Conservation (phyloP, 2,797 vertebrate species). For the Amphiprion clarkii region DNA sequence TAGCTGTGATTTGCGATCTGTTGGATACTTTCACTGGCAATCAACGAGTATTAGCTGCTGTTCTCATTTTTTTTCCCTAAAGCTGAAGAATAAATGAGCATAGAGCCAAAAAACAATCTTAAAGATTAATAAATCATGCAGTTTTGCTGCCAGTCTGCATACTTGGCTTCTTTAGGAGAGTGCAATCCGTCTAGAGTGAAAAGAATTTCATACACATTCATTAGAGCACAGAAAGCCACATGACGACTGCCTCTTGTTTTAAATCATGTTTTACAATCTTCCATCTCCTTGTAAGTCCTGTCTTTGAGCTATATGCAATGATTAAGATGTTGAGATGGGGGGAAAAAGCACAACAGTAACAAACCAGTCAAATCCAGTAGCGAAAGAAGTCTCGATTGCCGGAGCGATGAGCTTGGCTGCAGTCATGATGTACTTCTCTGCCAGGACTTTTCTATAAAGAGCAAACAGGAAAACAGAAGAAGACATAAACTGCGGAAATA, state of each 20-base stretch:
- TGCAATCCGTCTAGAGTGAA: too few species aligned
- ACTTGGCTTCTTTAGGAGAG: too few species aligned
- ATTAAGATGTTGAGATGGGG: too few species aligned
- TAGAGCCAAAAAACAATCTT: too few species aligned
- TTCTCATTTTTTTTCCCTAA: too few species aligned
- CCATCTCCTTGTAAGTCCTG: not conserved
- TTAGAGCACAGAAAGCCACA: not conserved
- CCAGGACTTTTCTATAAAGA: conserved; percentile 88
- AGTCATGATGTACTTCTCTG: conserved; percentile 98
- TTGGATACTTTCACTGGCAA: too few species aligned
- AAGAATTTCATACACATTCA: too few species aligned
- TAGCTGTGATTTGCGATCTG: too few species aligned
- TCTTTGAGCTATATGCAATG: not conserved
- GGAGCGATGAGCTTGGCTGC: conserved; percentile 97
- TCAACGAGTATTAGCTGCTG: too few species aligned
- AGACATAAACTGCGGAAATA: not conserved
- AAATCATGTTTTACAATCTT: not conserved
- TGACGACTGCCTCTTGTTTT: not conserved
- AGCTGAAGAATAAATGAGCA: too few species aligned
- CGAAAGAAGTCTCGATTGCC: conserved; percentile 93
- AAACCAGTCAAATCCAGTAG: conserved; percentile 96
- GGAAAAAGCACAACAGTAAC: conserved; percentile 38
- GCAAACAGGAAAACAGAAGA: not conserved
- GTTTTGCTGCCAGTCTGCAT: too few species aligned
- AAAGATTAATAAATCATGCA: too few species aligned